phyloP scores from a whole-genome alignment of 1,140 invertebrate genomes.

The Leptinotarsa texana region DNA sequence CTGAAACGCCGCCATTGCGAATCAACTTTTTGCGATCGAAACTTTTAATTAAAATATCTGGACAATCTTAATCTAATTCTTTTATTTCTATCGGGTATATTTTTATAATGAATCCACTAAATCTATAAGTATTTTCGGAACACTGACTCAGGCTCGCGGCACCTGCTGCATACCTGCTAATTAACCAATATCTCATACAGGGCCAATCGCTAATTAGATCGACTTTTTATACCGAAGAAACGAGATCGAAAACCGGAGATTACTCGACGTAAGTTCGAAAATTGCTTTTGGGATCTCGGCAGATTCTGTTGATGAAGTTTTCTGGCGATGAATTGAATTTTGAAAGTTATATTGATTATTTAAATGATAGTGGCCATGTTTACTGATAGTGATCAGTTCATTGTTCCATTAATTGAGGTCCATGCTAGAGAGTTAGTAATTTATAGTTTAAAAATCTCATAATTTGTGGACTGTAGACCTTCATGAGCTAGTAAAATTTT shows the following conservation, averaged over 20 bases:
- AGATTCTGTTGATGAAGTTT: too few species aligned
- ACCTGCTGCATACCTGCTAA: constrained; percentile 41
- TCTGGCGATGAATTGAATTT: too few species aligned
- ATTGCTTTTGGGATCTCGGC: too few species aligned
- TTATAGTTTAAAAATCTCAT: too few species aligned
- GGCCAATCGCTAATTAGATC: constrained; percentile 28
- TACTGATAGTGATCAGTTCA: too few species aligned
- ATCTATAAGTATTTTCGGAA: constrained; percentile 38
- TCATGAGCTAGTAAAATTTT: too few species aligned
- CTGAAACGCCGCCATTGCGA: background rate
- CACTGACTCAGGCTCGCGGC: constrained; percentile 18
- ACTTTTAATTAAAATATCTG: constrained; percentile 51
- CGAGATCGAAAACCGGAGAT: constrained; percentile 7
- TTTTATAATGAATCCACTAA: constrained; percentile 43
- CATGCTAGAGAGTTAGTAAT: too few species aligned
- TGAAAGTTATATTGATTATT: too few species aligned
- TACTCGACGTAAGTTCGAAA: background rate
- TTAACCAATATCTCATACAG: constrained; percentile 38
- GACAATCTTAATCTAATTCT: constrained; percentile 42
- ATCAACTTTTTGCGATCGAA: constrained; percentile 33
- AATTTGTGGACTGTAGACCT: too few species aligned
- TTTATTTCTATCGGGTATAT: constrained; percentile 40
- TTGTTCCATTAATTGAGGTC: too few species aligned
- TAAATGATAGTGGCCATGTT: too few species aligned
- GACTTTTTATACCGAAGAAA: background rate